Evolutionary conservation across 2,113 vertebrate genomes (phyloP).

Genomic region (Jacana jacana): DNA sequence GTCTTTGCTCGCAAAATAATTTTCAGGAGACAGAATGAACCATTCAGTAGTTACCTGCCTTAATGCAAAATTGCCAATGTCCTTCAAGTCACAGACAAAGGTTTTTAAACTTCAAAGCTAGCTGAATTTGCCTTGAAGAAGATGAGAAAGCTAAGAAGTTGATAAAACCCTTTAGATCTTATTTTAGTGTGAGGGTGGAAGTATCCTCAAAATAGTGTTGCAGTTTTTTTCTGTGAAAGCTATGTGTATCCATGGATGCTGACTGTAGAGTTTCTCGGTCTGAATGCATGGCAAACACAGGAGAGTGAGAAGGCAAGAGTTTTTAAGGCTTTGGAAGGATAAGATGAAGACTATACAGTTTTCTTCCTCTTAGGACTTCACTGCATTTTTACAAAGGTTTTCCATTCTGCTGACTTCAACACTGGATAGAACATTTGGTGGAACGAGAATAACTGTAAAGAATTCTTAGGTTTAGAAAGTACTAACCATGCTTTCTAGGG

Average conservation of each 20-base stretch:
- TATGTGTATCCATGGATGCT: background rate
- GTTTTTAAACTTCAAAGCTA: background rate
- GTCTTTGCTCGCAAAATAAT: background rate
- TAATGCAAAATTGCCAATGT: background rate
- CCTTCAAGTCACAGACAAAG: background rate
- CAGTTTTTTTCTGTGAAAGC: background rate
- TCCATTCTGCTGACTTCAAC: background rate
- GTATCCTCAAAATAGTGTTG: background rate
- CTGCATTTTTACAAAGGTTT: background rate
- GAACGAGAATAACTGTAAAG: background rate
- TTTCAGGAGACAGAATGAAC: background rate
- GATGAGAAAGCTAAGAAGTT: background rate
- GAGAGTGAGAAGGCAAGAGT: background rate
- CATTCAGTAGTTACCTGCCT: background rate
- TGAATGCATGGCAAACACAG: background rate
- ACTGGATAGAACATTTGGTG: background rate
- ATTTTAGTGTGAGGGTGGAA: background rate
- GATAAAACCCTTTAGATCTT: background rate
- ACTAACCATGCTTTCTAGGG: background rate
- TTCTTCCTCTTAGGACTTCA: background rate
- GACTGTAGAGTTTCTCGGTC: background rate
- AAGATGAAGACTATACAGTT: background rate
- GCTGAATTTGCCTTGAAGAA: background rate
- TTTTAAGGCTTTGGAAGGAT: background rate
- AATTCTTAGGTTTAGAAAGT: background rate